Evolutionary conservation across 2,888 invertebrate species (phyloP), one percentile per base, ranked within the genome.

Genomic region (Beris morrisii): DNA sequence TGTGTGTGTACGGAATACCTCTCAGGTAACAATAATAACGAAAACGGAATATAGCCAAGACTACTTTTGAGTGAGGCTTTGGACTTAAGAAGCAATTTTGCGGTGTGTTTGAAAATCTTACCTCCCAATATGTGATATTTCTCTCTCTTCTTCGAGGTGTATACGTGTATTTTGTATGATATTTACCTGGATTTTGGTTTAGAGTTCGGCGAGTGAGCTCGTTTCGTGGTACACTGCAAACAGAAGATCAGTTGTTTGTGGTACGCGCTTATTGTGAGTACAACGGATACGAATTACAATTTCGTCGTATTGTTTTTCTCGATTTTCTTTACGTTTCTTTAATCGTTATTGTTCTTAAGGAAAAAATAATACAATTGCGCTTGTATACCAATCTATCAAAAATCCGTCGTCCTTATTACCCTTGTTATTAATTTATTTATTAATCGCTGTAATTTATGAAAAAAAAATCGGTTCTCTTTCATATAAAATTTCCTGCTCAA

Each of bases 191-290:
- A 7, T 9, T 38, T 48, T 13, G 12, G 13, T 48, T 48, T 11
- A 22, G 48, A 5, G 15, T 54, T 54, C 53, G 64, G 28, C 45
- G 64, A 64, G 55, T 54, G 53, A 53, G 54, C 45, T 54, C 54
- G 53, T 54, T 54, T 45, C 46, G 65, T 54, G 65, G 56, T 55
- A 48, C 56, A 65, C 57, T 32, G 65, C 48, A 57, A 57, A 65
- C 57, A 57, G 65, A 57, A 57, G 43, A 57, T 72, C 72, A 72
- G 72, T 72, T 72, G 72, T 70, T 71, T 69, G 70, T 72, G 70
- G 72, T 72, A 72, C 72, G 72, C 72, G 72, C 69, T 72, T 72
- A 72, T 72, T 72, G 72, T 72, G 71, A 72, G 72, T 71, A 70
- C 71, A 52, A 43, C 11, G 28, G 50, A n/a, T 58, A 43, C 44